These are phyloP conservation scores for Clusia tigrina DNA, from an alignment of 2,888 invertebrate genomes.

Conservation along the genomic window DNA sequence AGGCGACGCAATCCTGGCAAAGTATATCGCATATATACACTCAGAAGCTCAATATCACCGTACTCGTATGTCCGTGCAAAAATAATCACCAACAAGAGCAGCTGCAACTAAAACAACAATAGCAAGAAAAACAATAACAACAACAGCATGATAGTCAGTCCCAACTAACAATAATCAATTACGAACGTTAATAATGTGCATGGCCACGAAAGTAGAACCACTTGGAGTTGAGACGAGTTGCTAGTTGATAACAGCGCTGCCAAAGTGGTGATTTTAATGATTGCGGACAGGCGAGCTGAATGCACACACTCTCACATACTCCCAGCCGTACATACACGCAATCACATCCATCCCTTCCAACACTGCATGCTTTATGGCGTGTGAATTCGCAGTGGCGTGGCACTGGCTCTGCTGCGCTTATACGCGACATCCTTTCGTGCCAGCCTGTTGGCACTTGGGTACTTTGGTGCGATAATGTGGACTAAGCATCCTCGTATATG, in stretches of 20 bases:
- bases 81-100: constrained; percentile 42
- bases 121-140: constrained; percentile 31
- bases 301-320: neutral
- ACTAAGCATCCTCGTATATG: too few species aligned
- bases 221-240: neutral
- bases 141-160: neutral
- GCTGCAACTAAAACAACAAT: constrained; percentile 42
- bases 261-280: constrained; percentile 9
- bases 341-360: too few species aligned
- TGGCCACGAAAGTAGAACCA: neutral
- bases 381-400: neutral
- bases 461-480: too few species aligned
- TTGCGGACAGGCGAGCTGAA: neutral
- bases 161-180: constrained; percentile 53
- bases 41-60: neutral
- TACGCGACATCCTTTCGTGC: too few species aligned
- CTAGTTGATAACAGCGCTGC: too few species aligned
- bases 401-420: neutral
- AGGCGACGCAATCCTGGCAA: neutral
- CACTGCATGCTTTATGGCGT: constrained; percentile 5
- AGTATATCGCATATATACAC: constrained; percentile 7
- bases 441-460: too few species aligned
- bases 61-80: constrained; percentile 44
- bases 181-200: constrained; percentile 55
- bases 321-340: neutral